Evolutionary conservation across 2,797 vertebrate genomes (phyloP), one percentile per base, ranked within the genome.

Genomic region (Spea hammondii): DNA sequence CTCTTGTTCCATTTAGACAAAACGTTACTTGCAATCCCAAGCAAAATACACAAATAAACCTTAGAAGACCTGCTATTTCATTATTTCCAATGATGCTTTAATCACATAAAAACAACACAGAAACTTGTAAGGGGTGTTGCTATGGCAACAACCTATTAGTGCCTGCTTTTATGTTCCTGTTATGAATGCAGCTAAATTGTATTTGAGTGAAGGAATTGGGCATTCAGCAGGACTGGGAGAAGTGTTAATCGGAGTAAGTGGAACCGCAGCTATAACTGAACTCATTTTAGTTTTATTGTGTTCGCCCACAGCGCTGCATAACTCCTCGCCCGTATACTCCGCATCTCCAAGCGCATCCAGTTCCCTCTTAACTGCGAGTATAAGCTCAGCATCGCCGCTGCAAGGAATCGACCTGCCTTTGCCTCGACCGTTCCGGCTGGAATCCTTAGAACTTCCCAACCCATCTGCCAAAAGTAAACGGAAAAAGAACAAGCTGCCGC

Each of bases 341-440:
- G 78, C 86, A 2, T 82, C 89, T 0, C 79, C 87, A 53, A 88
- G 88, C 55, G 86, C 66, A 65, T 4, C 87, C 0, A 65, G 90
- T 8, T 50, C 78, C 59, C 87, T 89, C 75, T 84, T 87, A 49
- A 83, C 81, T 17, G 72, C 88, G 76, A 91, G 87, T 2, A 64
- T 83, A 4, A 84, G 86, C 46, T 84, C 79, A 67, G 70, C 87
- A 59, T 84, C 76, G 1, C 74, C 78, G 0, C 6, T 83, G 0
- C 81, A 86, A 48, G 82, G 79, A 55, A 72, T 85, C 0, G 94
- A 96, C 60, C 83, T 87, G 13, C 85, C 91, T 47, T 87, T 89
- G 70, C 95, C 93, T 0, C 92, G 95, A 0, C 96, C 96, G 32
- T 96, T 95, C 86, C 92, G 94, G 55, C 91, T 96, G 0, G 93